Percentiles rank a stretch among this genome's conserved stretches.
These are phyloP conservation scores for Aphrophora alni DNA, from an alignment of 2,888 invertebrate species.

Conservation along the genomic window DNA sequence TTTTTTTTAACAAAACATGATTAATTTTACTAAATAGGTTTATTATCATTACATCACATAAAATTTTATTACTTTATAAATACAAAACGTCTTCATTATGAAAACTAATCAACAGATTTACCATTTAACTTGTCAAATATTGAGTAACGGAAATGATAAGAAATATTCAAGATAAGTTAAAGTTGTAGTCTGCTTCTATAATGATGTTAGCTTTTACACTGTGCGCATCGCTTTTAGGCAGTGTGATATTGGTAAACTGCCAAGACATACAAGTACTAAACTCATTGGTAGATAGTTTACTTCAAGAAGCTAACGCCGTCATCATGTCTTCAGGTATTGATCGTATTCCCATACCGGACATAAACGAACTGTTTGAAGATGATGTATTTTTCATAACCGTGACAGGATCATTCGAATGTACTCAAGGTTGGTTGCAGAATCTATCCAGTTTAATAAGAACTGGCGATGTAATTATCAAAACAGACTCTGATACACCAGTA, in stretches of 20 bases:
- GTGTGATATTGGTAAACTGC: background rate
- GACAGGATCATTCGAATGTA: background rate
- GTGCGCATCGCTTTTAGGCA: too few species aligned
- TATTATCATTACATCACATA: too few species aligned
- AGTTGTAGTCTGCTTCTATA: too few species aligned
- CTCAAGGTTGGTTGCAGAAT: background rate
- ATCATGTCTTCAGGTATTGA: background rate
- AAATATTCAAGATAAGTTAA: too few species aligned
- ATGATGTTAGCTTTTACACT: too few species aligned
- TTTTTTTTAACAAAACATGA: too few species aligned
- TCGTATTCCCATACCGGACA: background rate
- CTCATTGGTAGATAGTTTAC: background rate
- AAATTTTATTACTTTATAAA: too few species aligned
- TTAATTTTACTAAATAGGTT: too few species aligned
- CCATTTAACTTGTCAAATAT: too few species aligned
- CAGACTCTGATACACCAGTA: background rate
- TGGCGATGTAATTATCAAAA: background rate
- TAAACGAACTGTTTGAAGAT: background rate
- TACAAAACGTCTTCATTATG: too few species aligned
- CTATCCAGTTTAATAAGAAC: conserved; percentile 2
- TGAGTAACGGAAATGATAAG: too few species aligned
- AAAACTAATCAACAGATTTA: too few species aligned
- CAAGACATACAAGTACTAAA: background rate
- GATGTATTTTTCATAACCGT: background rate
- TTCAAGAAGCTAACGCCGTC: background rate